Percentiles rank a stretch among this genome's conserved stretches.
Conservation (phyloP, 2,888 invertebrate genomes). For the Villa cingulata region DNA sequence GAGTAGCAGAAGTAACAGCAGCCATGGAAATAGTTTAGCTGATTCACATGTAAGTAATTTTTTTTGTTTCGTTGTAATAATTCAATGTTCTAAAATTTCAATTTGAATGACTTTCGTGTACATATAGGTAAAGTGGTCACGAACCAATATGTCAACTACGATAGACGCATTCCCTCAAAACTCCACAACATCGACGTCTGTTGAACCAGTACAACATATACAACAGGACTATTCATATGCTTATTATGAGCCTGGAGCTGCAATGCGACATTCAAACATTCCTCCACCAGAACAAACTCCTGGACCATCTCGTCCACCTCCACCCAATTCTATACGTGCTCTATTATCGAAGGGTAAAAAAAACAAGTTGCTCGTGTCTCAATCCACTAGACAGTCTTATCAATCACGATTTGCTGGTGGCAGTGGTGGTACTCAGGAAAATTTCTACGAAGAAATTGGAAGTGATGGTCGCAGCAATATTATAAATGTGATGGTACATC, state of each 20-base stretch:
- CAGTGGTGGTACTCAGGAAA: conserved; percentile 14
- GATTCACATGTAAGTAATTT: conserved; percentile 6
- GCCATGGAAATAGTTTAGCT: conserved; percentile 1
- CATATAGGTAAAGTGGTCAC: conserved; percentile 39
- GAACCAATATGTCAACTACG: conserved; percentile 43
- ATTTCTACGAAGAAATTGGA: conserved; percentile 23
- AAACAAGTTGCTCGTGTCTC: conserved; percentile 29
- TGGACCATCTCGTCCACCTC: conserved; percentile 22
- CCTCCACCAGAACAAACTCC: conserved; percentile 41
- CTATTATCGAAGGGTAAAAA: conserved; percentile 33
- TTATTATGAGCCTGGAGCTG: conserved; percentile 60
- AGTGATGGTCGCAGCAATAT: conserved; percentile 15
- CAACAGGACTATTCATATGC: conserved; percentile 65
- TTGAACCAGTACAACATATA: conserved; percentile 24
- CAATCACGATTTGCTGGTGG: conserved; percentile 47
- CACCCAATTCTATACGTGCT: conserved; percentile 33
- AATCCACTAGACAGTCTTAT: conserved; percentile 45
- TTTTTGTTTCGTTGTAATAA: neutral
- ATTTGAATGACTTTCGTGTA: neutral
- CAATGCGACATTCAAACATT: conserved; percentile 48
- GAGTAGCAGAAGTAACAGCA: conserved; percentile 6
- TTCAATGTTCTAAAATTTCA: neutral
- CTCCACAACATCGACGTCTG: conserved; percentile 9
- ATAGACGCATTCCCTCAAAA: conserved; percentile 41
- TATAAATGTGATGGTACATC: conserved; percentile 35